phyloP scores from a whole-genome alignment of 2,888 invertebrate genomes.

The Nemurella pictetii region DNA sequence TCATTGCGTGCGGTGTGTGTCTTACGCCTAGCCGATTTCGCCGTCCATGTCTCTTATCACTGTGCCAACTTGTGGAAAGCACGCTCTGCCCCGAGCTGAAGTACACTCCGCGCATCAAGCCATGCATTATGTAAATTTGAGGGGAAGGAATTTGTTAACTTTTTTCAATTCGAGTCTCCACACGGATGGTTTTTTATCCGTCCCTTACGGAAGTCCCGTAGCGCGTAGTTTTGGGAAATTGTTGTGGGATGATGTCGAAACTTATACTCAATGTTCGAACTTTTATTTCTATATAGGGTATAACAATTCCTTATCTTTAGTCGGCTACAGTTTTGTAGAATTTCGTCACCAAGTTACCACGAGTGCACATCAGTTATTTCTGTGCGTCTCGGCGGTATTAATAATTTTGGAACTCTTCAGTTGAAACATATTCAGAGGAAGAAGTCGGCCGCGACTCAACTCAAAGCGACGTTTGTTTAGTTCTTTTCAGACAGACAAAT shows the following conservation, averaged over 20 bases:
- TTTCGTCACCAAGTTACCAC: neutral
- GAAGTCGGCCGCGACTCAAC: neutral
- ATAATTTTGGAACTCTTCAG: neutral
- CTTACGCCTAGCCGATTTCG: neutral
- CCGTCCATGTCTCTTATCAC: neutral
- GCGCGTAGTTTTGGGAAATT: neutral
- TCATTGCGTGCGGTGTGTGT: neutral
- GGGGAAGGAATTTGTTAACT: neutral
- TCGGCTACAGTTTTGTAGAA: neutral
- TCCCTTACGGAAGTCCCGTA: neutral
- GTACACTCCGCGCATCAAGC: neutral
- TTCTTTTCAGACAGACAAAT: neutral
- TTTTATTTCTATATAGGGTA: neutral
- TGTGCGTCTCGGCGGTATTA: neutral
- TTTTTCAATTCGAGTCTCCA: neutral
- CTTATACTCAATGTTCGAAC: neutral
- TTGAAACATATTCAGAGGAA: neutral
- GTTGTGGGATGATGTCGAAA: neutral
- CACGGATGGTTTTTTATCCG: neutral
- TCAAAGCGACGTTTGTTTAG: neutral
- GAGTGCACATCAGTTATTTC: neutral
- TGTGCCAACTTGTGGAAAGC: neutral
- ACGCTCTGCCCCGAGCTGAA: neutral
- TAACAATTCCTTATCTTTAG: neutral
- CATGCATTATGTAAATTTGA: neutral